These are phyloP conservation scores for Ecdyonurus torrentis DNA, from an alignment of 2,888 invertebrate genomes.

Conservation along the genomic window DNA sequence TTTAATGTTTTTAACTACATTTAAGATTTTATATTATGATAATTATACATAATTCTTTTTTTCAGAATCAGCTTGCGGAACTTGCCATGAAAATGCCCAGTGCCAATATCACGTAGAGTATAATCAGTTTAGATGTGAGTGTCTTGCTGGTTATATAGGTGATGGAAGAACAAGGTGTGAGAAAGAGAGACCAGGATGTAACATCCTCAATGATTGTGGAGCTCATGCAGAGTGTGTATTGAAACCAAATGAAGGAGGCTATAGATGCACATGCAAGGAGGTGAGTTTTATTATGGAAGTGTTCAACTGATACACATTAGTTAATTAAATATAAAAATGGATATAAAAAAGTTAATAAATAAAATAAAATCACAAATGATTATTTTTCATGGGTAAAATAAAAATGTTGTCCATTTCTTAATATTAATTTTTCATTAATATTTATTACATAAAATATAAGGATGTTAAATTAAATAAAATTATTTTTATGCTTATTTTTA, in stretches of 20 bases:
- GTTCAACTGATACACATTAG: too few species aligned
- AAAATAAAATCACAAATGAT: too few species aligned
- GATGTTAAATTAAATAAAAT: too few species aligned
- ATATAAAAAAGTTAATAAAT: too few species aligned
- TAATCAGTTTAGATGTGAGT: conserved; percentile 56
- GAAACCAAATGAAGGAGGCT: conserved; percentile 20
- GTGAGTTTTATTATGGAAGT: conserved; percentile 19
- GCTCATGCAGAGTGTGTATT: conserved; percentile 56
- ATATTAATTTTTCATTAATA: too few species aligned
- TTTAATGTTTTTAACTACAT: too few species aligned
- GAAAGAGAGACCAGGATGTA: conserved; percentile 44
- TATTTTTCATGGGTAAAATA: too few species aligned
- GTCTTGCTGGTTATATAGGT: conserved; percentile 42
- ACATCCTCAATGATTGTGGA: conserved; percentile 60
- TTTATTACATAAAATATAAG: too few species aligned
- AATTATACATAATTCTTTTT: neutral
- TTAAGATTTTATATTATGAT: too few species aligned
- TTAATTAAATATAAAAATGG: too few species aligned
- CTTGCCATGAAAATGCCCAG: conserved; percentile 36
- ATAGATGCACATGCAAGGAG: conserved; percentile 24
- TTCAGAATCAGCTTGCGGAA: conserved; percentile 17
- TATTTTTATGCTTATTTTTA: too few species aligned
- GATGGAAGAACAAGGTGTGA: conserved; percentile 45
- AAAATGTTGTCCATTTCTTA: too few species aligned
- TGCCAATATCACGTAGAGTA: conserved; percentile 36